Base-by-base conservation (phyloP, 1,140 invertebrate genomes). In the Riptortus pedestris region DNA sequence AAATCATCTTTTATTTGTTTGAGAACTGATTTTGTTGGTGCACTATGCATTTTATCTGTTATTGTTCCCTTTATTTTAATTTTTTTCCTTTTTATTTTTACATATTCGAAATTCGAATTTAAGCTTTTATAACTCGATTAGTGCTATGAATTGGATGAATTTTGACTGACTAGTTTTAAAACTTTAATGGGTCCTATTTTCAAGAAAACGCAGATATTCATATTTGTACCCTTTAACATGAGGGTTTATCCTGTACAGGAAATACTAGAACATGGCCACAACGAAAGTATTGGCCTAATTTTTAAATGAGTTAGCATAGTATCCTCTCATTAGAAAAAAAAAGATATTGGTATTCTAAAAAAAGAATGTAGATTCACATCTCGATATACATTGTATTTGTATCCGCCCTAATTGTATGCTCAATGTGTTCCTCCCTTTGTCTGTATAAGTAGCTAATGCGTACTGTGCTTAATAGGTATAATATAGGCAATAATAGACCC, bases 401-500 rank as follows among this genome's bases (percentile, higher is more conserved):
- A 59, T 59, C 57, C 57, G 57, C 57, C 57, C 57, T 59, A 59
- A 33, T 33, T 33, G 57, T 59, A 59, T 59, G 57, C 57, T 59
- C 57, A 59, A 59, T 33, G 57, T 55, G 51, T 55, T 55, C 51
- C 51, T 27, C 51, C 24, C 51, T 14, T 2, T 24, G 14, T 22
- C 26, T 26, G 1, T 26, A 12, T 24, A 22, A 26, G 2, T 55
- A 55, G 24, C 51, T 26, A 18, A 55, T 26, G 24, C 24, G 16
- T 55, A 55, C 51, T 55, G 51, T 55, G 51, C 51, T 55, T 55
- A 55, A 55, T 55, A 55, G 51, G 20, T 55, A 26, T 55, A 55
- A 9, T 26, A 24, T 55, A 55, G 51, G 51, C 24, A 26, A 55
- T 27, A 26, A 55, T 55, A 55, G 51, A 16, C 7, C 3, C 24